phyloP scores from a whole-genome alignment of 2,797 vertebrate genomes.

The Buceros bicornis region DNA sequence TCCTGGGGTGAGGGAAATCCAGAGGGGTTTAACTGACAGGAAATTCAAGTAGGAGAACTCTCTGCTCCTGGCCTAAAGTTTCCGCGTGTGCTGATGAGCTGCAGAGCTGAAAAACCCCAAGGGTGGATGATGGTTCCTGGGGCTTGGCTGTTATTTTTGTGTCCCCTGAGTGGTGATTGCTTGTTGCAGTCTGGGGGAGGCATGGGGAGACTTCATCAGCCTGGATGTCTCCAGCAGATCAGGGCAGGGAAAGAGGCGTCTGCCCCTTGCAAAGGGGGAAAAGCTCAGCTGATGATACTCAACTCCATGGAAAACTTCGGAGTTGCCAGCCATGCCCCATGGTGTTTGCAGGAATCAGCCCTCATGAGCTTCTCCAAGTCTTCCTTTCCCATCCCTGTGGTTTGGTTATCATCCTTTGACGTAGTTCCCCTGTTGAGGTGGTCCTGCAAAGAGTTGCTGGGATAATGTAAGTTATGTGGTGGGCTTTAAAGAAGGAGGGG shows the following conservation, averaged over 20 bases:
- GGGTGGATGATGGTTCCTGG: neutral
- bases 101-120: neutral
- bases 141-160: neutral
- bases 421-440: neutral
- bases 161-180: neutral
- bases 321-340: fast-evolving
- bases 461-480: neutral
- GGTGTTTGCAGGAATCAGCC: neutral
- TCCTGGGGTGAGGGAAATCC: conserved; percentile 54
- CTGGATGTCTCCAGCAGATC: neutral
- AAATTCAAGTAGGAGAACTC: conserved; percentile 50
- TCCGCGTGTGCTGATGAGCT: neutral
- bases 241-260: neutral
- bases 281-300: neutral
- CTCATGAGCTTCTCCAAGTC: neutral
- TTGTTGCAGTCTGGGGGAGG: neutral
- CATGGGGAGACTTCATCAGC: neutral
- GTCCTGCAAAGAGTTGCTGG: neutral
- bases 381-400: neutral
- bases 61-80: neutral
- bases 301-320: neutral
- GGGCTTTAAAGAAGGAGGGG: neutral
- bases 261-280: neutral
- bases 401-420: neutral
- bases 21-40: conserved; percentile 51